Percentiles rank a stretch among this genome's conserved stretches.
Evolutionary conservation across 2,113 vertebrate species (phyloP).

Genomic region (Sander lucioperca): DNA sequence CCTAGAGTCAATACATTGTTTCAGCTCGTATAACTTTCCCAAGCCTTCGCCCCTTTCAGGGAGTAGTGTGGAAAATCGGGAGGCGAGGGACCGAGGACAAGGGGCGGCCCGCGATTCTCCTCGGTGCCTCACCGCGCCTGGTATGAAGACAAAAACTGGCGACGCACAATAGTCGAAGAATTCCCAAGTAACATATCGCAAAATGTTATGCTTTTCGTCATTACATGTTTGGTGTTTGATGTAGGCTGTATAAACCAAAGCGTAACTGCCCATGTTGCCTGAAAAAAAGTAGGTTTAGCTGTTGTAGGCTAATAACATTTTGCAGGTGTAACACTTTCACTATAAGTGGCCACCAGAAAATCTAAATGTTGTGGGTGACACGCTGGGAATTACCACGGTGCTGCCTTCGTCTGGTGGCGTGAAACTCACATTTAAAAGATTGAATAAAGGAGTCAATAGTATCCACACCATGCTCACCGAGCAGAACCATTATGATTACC

Average conservation of each 20-base stretch:
- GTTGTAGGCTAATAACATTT: background rate
- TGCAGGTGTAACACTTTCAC: conserved; percentile 36
- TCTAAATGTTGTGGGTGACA: conserved; percentile 74
- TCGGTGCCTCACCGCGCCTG: conserved; percentile 81
- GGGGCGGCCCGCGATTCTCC: conserved; percentile 86
- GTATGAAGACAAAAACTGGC: conserved; percentile 70
- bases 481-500: conserved; percentile 60
- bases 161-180: conserved; percentile 62
- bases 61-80: conserved; percentile 83
- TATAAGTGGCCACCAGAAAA: conserved; percentile 72
- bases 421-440: conserved; percentile 82
- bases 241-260: background rate
- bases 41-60: conserved; percentile 78
- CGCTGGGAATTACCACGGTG: conserved; percentile 83
- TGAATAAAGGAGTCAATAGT: conserved; percentile 61
- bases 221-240: background rate
- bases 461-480: conserved; percentile 42
- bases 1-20: conserved; percentile 67
- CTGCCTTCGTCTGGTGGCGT: conserved; percentile 81
- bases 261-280: background rate
- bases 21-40: conserved; percentile 79
- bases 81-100: conserved; percentile 78
- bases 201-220: conserved; percentile 7
- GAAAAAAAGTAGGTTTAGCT: background rate
- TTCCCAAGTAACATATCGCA: conserved; percentile 31